Evolutionary conservation across 2,113 vertebrate species (phyloP), one percentile per base, ranked within the genome.

Genomic region (Dendrocopos noguchii): DNA sequence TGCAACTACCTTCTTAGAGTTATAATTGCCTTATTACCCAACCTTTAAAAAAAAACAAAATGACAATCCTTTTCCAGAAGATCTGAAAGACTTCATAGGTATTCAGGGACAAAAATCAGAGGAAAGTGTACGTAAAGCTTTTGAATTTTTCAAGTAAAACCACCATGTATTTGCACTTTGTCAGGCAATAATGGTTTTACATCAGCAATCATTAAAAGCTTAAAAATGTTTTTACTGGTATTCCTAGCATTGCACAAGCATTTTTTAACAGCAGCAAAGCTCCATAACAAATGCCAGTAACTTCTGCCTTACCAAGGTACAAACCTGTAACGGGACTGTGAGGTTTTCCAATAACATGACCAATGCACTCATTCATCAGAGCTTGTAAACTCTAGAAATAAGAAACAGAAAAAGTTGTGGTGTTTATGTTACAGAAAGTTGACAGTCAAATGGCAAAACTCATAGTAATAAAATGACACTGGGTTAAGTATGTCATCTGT

Each of bases 271-370:
- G 77, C 8, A 92, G 82, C 72, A 89, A 95, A 91, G 33, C 33
- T 84, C 85, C 78, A 81, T 75, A 95, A 85, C 46, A 88, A 93
- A 68, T 3, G 3, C 87, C 66, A 91, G 47, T 79, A 91, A 90
- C 64, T 89, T 96, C 87, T 88, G 56, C 96, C 98, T 99, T 98
- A 99, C 98, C 98, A 73, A 99, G 97, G 96, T 99, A 99, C 96
- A 98, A 97, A 98, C 99, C 99, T 95, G 98, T 99, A 88, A 99
- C 98, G 44, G 99, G 99, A 95, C 99, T 99, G 92, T 99, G 99
- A 52, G 99, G 99, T 96, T 99, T 99, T 65, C 99, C 99, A 86
- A 99, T 99, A 87, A 99, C 99, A n/a, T 99, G 99, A 57, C 99
- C 98, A 39, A 99, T 99, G 94, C 99, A 99, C 90, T 99, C 99